Base-by-base conservation (phyloP, 2,797 vertebrate species). In the Eospalax fontanierii region DNA sequence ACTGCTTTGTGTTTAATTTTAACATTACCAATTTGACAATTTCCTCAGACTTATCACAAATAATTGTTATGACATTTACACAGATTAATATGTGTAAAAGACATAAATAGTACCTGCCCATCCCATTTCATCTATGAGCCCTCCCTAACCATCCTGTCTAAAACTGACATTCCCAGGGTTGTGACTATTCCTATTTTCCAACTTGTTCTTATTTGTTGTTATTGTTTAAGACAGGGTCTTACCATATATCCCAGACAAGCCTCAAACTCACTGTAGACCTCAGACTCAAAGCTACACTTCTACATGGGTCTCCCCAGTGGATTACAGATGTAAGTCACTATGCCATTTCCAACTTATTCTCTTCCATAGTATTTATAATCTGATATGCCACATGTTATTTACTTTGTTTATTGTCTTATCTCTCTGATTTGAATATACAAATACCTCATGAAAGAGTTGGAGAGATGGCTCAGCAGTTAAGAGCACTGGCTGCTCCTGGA, bases 21-120 rank as follows among this genome's bases (percentile, higher is more conserved):
- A 93, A 75, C 30, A 68, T 78, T 2, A 87, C 30, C 35, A 81
- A 54, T 57, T 76, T 46, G 68, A 24, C n/a, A 46, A 57, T 81
- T 70, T 92, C 89, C 59, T 92, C 76, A 85, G 61, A 81, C 22
- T 54, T 66, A 54, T 59, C 54, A 76, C 87, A 63, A 66, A 88
- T 46, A 65, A 76, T 10, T 65, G 16, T 6, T 75, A 11, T 75
- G 79, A 88, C 59, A 50, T 15, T 79, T 70, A 84, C n/a, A 35
- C 24, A 81, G 22, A 14, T 66, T 91, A 61, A 61, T 28, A 35
- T 80, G n/a, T 30, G 6, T 35, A 89, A 85, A 46, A 40, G 30
- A 66, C 43, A 70, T 85, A 76, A 57, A 71, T 26, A 24, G 40
- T 19, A 35, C 38, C 71, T 65, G 74, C 18, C 57, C 59, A 50